A percentile compares a stretch with the other conserved stretches of the same genome.
Conservation (phyloP, 2,797 vertebrate species). For the Enteromius trimaculatus region DNA sequence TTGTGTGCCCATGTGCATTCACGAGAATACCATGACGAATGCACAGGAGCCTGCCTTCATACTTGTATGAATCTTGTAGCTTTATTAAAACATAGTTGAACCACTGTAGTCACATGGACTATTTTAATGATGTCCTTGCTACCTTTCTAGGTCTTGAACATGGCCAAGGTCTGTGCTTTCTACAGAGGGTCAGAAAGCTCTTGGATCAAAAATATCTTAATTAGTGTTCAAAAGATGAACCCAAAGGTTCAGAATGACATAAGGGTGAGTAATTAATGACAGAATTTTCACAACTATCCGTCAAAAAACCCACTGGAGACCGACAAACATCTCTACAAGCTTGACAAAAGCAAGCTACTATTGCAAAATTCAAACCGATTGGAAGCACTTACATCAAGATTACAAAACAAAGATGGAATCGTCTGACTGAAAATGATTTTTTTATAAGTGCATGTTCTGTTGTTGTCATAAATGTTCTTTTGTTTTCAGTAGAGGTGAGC, state of each 20-base stretch:
- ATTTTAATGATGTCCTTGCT: background rate
- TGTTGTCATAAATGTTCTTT: background rate
- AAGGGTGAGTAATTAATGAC: background rate
- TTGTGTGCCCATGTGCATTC: background rate
- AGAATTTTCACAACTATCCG: background rate
- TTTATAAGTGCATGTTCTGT: background rate
- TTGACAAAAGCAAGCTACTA: background rate
- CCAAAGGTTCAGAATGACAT: background rate
- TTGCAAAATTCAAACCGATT: background rate
- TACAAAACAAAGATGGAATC: background rate
- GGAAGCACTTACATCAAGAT: background rate
- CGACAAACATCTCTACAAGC: background rate
- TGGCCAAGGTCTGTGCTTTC: too few relatives aligned
- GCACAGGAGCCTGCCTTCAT: background rate
- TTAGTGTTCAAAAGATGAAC: background rate
- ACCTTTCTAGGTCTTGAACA: background rate
- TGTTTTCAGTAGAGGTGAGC: slow-evolving; percentile 4
- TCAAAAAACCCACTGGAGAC: background rate
- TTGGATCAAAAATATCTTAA: background rate
- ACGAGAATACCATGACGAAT: background rate
- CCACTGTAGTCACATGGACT: background rate
- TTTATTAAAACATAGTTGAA: background rate
- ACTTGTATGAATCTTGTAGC: background rate
- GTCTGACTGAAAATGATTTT: background rate
- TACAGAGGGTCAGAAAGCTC: background rate